Base-by-base conservation (phyloP, 2,797 vertebrate species). In the Mus spretus region DNA sequence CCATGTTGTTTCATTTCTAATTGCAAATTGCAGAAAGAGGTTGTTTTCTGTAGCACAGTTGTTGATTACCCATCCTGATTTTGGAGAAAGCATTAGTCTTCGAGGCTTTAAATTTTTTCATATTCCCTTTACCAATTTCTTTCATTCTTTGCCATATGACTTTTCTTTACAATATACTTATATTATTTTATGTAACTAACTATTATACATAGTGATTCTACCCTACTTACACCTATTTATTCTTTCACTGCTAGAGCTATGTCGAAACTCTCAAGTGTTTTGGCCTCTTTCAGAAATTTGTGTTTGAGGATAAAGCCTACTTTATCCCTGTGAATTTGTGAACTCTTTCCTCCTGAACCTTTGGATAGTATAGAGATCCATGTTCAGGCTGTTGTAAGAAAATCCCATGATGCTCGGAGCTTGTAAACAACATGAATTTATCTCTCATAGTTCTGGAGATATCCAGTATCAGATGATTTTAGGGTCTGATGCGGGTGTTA, bases 271-370 rank as follows among this genome's bases (percentile, higher is more conserved):
- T 93, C 37, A 72, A 78, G 75, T 22, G 67, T 53, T 82, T 81
- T 72, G 55, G 11, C 28, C 14, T 78, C 72, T 93, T 93, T 40
- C 55, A 82, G 61, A 86, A 91, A 91, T 83, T 89, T 55, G 79
- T 47, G 7, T 89, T 81, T 94, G 79, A 17, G 8, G 8, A 34
- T 72, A 55, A 75, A 77, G 24, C 77, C 67, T 84, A n/a, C 70
- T 78, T 85, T 80, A 61, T 77, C 40, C 28, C 50, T 85, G 31
- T 81, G 26, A 94, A 70, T 31, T 40, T 91, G 91, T 79, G 1
- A 53, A 83, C 15, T 91, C 17, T 74, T 13, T 37, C 86, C 0
- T 53, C 28, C 28, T 95, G 31, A 86, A 85, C 79, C 28, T 44
- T 65, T 72, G 75, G 1, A 1, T 74, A 78, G 0, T 47, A 4